phyloP scores from a whole-genome alignment of 1,140 invertebrate species.

The Megalonaias nervosa region DNA sequence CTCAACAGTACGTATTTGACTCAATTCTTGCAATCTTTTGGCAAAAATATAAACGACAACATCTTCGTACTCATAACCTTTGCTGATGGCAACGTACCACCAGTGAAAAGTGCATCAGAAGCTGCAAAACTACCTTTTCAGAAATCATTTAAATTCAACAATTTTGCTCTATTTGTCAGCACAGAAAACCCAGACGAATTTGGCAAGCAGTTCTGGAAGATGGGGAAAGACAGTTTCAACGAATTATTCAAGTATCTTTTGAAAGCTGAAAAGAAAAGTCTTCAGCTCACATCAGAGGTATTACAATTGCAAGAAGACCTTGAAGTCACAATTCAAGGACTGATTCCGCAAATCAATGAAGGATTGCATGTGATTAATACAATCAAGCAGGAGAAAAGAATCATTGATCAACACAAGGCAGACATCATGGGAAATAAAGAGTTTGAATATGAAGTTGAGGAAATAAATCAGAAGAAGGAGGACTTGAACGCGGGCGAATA shows the following conservation, averaged over 20 bases:
- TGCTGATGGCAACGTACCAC: slow-evolving; percentile 28
- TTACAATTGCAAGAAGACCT: slow-evolving; percentile 16
- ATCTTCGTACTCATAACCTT: slow-evolving; percentile 44
- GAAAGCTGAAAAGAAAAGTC: slow-evolving; percentile 9
- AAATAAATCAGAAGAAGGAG: slow-evolving; percentile 1
- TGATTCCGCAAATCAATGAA: slow-evolving; percentile 10
- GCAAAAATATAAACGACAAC: slow-evolving; percentile 40
- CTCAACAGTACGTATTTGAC: too few species aligned
- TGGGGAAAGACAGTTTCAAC: slow-evolving; percentile 25
- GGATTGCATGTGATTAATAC: slow-evolving; percentile 9
- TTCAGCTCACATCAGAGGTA: slow-evolving; percentile 27
- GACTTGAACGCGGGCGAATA: slow-evolving; percentile 8
- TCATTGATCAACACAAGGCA: slow-evolving; percentile 17
- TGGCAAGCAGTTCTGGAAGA: slow-evolving; percentile 32
- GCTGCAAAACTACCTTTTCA: slow-evolving; percentile 30
- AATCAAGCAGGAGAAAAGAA: slow-evolving; percentile 16
- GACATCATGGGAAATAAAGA: slow-evolving; percentile 29
- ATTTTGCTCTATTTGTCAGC: slow-evolving; percentile 15
- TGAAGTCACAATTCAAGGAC: slow-evolving; percentile 13
- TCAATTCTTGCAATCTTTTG: slow-evolving; percentile 41
- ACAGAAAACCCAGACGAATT: background rate
- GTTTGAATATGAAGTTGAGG: slow-evolving; percentile 23
- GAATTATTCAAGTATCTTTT: slow-evolving; percentile 10
- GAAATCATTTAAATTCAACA: slow-evolving; percentile 22
- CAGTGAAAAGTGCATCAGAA: slow-evolving; percentile 20